Base-by-base conservation (phyloP, 2,888 invertebrate genomes). In the Venusia cambrica region DNA sequence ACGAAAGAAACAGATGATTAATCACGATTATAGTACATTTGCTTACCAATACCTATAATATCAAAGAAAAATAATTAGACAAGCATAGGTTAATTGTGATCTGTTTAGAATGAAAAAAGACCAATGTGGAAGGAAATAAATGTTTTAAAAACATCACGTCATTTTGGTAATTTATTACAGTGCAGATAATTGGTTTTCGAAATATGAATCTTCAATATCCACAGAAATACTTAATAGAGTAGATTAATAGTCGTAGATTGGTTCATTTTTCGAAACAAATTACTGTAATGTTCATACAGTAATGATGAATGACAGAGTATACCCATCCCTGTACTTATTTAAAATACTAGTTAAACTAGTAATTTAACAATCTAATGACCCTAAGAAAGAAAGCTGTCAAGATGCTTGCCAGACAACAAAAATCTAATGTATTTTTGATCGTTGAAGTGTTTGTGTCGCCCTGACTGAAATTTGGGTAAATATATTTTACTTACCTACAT, bases 311-410 rank as follows among this genome's bases (percentile, higher is more conserved):
- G 24, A 10, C 17, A 25, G 20, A 16, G 12, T 16, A 28, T 19
- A 18, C 18, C 9, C 15, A 5, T n/a, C 13, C 38, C 21, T 27
- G 4, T 34, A 25, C 11, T 16, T n/a, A n/a, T n/a, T n/a, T n/a
- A n/a, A n/a, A n/a, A n/a, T n/a, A 19, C 4, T 30, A 34, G 34
- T 26, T 8, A 11, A 24, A 25, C 34, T 32, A 32, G 45, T 38
- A 27, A 47, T 31, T 27, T 22, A 35, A 40, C 27, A 36, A 18
- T 13, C 21, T 47, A 41, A 55, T 56, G 51, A 51, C 54, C 46
- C 59, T n/a, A n/a, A n/a, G n/a, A 73, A 75, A 75, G 73, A 85
- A 85, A 87, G 84, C 77, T 87, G 87, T 87, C 87, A 87, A 85
- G 87, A 87, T 87, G 85, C 83, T 79, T 69, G 62, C 73, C 80